Base-by-base conservation (phyloP, 2,888 invertebrate genomes). In the Venusia cambrica region DNA sequence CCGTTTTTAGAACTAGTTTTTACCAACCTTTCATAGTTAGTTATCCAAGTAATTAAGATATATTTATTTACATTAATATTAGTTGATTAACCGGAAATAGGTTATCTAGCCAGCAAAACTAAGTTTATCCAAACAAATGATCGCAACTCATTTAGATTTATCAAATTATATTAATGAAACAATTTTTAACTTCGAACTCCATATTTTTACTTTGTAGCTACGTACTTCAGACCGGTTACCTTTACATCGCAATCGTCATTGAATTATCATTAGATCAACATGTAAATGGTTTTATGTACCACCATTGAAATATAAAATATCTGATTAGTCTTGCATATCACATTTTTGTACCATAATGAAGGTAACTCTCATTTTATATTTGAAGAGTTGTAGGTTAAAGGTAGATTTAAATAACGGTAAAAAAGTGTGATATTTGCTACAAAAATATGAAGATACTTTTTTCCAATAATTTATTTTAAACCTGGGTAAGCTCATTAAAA, bases 201-300 rank as follows among this genome's bases (percentile, higher is more conserved):
- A 52, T 51, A 42, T 54, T 28, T 48, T 51, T 51, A 48, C 37
- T 48, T 48, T 40, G 31, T n/a, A n/a, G n/a, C n/a, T n/a, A n/a
- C n/a, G n/a, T 36, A 27, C 30, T 37, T 15, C 5, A 13, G 52
- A 43, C 44, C 43, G 54, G 48, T 52, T 48, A 45, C 36, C 30
- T 46, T 48, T 38, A 39, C 48, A 48, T 45, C 34, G 33, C 45
- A 48, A 43, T 51, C 38, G 42, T 54, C 49, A 49, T 55, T 56
- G 56, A 61, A 59, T 46, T 51, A 56, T 51, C 49, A 33, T 39
- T 45, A 38, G 38, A 53, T 56, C 52, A 48, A 55, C 57, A 65
- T 62, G 53, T 55, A 62, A 63, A 62, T 61, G 24, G 40, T 39
- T 29, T 31, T 25, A 51, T 34, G 39, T 32, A 49, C 20, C 34